Evolutionary conservation across 2,888 invertebrate genomes (phyloP).

Genomic region (Phyto melanocephala): DNA sequence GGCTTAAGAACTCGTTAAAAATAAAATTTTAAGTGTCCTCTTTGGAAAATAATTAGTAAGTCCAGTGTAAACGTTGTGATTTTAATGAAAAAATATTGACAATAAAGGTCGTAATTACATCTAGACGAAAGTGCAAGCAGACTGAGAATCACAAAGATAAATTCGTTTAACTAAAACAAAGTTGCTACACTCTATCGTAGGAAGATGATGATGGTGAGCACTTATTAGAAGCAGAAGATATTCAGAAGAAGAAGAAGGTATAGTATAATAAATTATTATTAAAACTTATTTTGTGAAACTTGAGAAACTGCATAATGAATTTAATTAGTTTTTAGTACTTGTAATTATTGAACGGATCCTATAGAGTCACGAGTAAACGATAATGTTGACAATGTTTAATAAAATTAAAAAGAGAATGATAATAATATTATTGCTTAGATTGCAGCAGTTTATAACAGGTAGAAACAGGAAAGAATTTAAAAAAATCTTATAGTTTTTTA

Average conservation of each 20-base stretch:
- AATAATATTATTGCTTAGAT: too few species aligned
- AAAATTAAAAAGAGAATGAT: too few species aligned
- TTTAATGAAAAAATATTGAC: constrained; percentile 63
- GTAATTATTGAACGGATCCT: neutral
- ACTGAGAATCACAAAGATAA: constrained; percentile 17
- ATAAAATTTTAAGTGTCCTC: constrained; percentile 55
- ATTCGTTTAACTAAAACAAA: constrained; percentile 34
- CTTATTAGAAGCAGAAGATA: neutral
- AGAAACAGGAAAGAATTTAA: too few species aligned
- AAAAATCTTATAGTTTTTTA: too few species aligned
- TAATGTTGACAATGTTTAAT: neutral
- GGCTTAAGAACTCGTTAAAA: constrained; percentile 42
- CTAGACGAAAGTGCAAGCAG: neutral
- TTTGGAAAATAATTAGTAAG: constrained; percentile 58
- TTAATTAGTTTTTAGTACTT: constrained; percentile 36
- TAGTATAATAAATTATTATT: constrained; percentile 38
- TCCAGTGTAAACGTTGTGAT: constrained; percentile 59
- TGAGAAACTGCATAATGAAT: constrained; percentile 38
- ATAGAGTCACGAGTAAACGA: neutral
- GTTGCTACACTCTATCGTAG: constrained; percentile 27
- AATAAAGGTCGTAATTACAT: constrained; percentile 59
- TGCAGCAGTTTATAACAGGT: too few species aligned
- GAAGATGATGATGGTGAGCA: neutral
- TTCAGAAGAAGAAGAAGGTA: neutral
- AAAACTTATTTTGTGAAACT: constrained; percentile 32